These are phyloP conservation scores for Morone chrysops DNA, from an alignment of 2,113 vertebrate genomes.

Conservation along the genomic window DNA sequence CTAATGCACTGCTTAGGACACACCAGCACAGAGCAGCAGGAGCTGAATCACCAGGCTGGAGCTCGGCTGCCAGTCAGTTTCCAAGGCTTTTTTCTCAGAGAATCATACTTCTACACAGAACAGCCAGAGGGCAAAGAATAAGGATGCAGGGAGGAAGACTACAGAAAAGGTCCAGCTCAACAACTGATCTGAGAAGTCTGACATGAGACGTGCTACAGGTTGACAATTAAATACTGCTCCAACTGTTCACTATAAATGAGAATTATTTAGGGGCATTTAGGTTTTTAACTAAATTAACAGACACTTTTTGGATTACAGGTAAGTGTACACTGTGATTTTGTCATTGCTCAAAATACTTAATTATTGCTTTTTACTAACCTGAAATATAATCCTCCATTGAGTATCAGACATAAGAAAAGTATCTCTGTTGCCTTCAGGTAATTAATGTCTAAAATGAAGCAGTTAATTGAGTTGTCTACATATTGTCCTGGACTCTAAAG, in stretches of 20 bases:
- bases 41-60: slow-evolving; percentile 25
- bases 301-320: not conserved
- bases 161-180: slow-evolving; percentile 6
- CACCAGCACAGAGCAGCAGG: not conserved
- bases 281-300: not conserved
- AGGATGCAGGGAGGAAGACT: not conserved
- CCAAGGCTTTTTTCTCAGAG: not conserved
- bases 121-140: slow-evolving; percentile 19
- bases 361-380: too few relatives aligned
- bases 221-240: slow-evolving; percentile 3
- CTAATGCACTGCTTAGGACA: slow-evolving; percentile 12
- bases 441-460: too few relatives aligned
- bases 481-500: too few relatives aligned
- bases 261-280: not conserved
- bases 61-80: not conserved
- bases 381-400: too few relatives aligned
- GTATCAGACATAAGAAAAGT: too few relatives aligned
- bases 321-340: not conserved
- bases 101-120: slow-evolving; percentile 4
- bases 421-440: too few relatives aligned
- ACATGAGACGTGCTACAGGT: not conserved
- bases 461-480: too few relatives aligned
- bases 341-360: too few relatives aligned
- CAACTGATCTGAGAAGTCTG: not conserved
- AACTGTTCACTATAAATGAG: not conserved